phyloP scores from a whole-genome alignment of 2,888 invertebrate species.

The Conistra vaccinii region DNA sequence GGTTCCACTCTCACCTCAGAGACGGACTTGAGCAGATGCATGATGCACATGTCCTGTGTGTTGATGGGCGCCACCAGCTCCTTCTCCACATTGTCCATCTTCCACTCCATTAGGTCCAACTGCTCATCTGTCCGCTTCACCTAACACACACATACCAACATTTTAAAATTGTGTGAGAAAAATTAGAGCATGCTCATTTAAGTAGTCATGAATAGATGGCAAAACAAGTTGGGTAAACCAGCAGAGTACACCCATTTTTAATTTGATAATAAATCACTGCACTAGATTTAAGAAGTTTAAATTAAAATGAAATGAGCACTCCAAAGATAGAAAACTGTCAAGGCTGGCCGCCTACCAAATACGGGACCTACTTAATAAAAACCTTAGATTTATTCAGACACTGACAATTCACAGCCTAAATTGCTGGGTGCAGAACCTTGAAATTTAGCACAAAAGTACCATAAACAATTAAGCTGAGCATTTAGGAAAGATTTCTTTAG shows the following conservation, averaged over 20 bases:
- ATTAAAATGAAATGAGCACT: slow-evolving; percentile 17
- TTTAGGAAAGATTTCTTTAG: too few species aligned
- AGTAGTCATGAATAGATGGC: not conserved
- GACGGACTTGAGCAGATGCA: slow-evolving; percentile 94
- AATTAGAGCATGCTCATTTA: not conserved
- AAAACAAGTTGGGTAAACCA: not conserved
- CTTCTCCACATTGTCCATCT: slow-evolving; percentile 93
- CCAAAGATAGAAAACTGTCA: slow-evolving; percentile 5
- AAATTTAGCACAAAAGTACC: not conserved
- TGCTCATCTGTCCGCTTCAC: slow-evolving; percentile 94
- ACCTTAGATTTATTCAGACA: not conserved
- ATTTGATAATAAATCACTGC: not conserved
- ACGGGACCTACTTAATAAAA: not conserved
- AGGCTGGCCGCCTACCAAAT: slow-evolving; percentile 11
- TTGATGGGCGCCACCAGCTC: slow-evolving; percentile 90
- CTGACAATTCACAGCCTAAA: not conserved
- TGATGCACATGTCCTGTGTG: slow-evolving; percentile 92
- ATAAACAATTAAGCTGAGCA: not conserved
- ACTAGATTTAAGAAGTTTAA: slow-evolving; percentile 8
- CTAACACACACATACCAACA: slow-evolving; percentile 78
- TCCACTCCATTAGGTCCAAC: slow-evolving; percentile 93
- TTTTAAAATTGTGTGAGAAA: not conserved
- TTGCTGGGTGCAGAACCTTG: not conserved
- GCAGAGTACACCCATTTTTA: not conserved
- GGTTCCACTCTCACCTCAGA: slow-evolving; percentile 90